Conservation (phyloP, 2,113 vertebrate genomes). For the Rhabdornis inornatus region DNA sequence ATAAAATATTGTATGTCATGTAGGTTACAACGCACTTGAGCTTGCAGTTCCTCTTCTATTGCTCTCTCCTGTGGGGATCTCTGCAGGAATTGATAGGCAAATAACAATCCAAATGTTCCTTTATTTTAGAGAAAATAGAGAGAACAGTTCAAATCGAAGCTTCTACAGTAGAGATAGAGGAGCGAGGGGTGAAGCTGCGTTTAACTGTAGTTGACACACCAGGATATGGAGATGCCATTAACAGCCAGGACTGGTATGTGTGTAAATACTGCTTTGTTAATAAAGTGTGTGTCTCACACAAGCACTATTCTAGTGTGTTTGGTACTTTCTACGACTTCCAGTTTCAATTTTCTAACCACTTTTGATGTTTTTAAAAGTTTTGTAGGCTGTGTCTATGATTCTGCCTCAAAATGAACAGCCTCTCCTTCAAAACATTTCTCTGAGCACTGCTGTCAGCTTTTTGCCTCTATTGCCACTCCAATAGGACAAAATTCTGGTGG, state of each 20-base stretch:
- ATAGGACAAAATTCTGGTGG: neutral
- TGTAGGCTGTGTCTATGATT: neutral
- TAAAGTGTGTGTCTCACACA: neutral
- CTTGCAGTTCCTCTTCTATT: neutral
- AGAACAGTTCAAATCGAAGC: constrained; percentile 93
- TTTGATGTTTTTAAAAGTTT: neutral
- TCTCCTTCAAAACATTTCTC: neutral
- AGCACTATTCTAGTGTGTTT: neutral
- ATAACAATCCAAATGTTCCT: neutral
- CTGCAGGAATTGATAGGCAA: neutral
- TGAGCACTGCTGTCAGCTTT: neutral
- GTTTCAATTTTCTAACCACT: neutral
- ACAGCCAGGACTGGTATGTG: constrained; percentile 91
- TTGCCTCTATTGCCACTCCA: neutral
- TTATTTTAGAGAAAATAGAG: constrained; percentile 87
- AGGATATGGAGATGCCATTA: constrained; percentile 91
- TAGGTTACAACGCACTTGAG: neutral
- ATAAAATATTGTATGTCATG: neutral
- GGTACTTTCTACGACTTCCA: neutral
- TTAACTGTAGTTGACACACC: constrained; percentile 92
- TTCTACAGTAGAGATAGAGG: constrained; percentile 92
- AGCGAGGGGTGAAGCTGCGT: constrained; percentile 90
- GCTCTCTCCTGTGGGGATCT: neutral
- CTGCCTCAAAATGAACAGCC: neutral
- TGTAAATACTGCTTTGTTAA: neutral